phyloP scores from a whole-genome alignment of 2,113 vertebrate species.

The Circaetus cinerascens region DNA sequence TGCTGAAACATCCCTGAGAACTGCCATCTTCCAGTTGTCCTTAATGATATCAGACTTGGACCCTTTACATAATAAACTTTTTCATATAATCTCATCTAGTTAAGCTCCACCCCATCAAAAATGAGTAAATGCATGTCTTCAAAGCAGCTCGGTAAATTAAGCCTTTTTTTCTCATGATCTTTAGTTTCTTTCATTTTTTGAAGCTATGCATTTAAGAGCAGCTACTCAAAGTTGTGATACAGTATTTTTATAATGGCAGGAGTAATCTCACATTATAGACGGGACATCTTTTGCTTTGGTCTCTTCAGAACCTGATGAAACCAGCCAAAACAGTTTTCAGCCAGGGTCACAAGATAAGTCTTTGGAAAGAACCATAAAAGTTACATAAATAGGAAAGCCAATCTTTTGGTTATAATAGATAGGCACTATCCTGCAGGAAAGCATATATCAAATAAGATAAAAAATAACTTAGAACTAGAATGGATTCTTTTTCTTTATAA shows the following conservation, averaged over 20 bases:
- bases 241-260: background rate
- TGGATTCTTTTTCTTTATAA: constrained; percentile 21
- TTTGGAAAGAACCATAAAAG: constrained; percentile 46
- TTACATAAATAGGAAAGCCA: constrained; percentile 31
- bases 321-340: background rate
- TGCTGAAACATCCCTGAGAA: background rate
- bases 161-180: background rate
- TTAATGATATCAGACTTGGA: background rate
- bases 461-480: constrained; percentile 25
- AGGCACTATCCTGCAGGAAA: constrained; percentile 14
- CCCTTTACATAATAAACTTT: background rate
- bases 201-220: background rate
- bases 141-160: background rate
- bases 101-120: background rate
- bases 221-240: background rate
- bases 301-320: constrained; percentile 26
- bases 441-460: constrained; percentile 18
- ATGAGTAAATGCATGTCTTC: background rate
- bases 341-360: background rate
- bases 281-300: background rate
- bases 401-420: constrained; percentile 26
- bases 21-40: background rate
- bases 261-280: background rate
- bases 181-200: background rate
- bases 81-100: background rate